Percentiles rank a stretch among this genome's conserved stretches.
Conservation (phyloP, 2,888 invertebrate genomes). For the Tipula helvola region DNA sequence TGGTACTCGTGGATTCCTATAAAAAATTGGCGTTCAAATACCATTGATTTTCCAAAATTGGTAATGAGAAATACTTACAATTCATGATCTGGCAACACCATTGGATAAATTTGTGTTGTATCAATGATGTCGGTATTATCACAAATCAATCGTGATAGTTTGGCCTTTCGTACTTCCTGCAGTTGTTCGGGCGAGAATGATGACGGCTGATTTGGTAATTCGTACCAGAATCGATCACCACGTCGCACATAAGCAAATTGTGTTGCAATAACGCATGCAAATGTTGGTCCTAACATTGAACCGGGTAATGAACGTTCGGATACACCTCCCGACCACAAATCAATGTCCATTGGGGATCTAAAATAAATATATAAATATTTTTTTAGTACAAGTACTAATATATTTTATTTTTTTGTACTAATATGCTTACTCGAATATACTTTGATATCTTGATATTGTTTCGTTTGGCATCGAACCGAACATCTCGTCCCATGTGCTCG, state of each 20-base stretch:
- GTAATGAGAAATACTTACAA: constrained; percentile 49
- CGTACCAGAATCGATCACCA: constrained; percentile 93
- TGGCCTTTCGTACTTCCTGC: constrained; percentile 66
- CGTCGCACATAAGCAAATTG: constrained; percentile 81
- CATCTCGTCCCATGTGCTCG: constrained; percentile 62
- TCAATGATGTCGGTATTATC: constrained; percentile 89
- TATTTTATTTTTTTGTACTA: too few relatives aligned
- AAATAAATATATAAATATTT: constrained; percentile 15
- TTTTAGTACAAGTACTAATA: not conserved
- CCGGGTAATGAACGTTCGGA: constrained; percentile 82
- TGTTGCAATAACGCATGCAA: constrained; percentile 85
- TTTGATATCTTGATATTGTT: constrained; percentile 67
- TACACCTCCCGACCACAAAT: constrained; percentile 90
- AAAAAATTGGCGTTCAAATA: not conserved
- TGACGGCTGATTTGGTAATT: constrained; percentile 81
- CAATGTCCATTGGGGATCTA: constrained; percentile 80
- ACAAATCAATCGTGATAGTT: constrained; percentile 72
- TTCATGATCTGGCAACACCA: constrained; percentile 87
- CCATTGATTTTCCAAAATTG: not conserved
- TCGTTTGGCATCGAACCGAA: constrained; percentile 82
- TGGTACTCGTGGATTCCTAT: constrained; percentile 83
- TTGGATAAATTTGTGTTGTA: constrained; percentile 80
- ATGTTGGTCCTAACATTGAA: constrained; percentile 87
- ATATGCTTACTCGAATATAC: constrained; percentile 60
- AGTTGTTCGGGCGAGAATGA: constrained; percentile 81